Conservation (phyloP, 2,113 vertebrate species). For the Macrotus californicus region DNA sequence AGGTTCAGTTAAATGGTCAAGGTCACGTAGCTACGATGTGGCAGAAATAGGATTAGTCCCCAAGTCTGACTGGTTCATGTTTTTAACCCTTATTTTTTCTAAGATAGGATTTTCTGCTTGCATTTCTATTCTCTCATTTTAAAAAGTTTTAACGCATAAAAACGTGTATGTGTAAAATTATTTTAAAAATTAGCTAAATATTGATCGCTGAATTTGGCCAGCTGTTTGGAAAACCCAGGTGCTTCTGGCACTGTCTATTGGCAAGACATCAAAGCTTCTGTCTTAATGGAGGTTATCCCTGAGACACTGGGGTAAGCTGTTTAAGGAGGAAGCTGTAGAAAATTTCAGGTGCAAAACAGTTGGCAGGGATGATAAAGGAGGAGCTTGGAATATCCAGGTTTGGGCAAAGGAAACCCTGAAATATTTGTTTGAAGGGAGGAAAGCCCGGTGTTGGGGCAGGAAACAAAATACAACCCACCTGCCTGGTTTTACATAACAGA, state of each 20-base stretch:
- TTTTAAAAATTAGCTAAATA: conserved; percentile 52
- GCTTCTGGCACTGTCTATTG: background rate
- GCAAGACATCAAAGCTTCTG: conserved; percentile 2
- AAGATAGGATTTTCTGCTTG: background rate
- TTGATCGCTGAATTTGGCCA: conserved; percentile 28
- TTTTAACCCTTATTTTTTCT: background rate
- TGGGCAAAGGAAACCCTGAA: background rate
- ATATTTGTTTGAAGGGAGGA: background rate
- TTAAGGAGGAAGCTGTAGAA: background rate
- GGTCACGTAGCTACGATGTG: background rate
- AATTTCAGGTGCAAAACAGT: background rate
- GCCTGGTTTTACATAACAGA: background rate
- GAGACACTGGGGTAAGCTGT: background rate
- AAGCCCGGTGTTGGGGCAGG: background rate
- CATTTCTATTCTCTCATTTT: background rate
- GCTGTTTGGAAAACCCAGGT: background rate
- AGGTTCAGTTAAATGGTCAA: background rate
- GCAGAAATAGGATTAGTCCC: background rate
- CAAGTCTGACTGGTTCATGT: background rate
- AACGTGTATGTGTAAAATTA: background rate
- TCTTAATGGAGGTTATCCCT: background rate
- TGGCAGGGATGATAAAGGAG: background rate
- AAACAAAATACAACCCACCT: background rate
- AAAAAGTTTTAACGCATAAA: background rate
- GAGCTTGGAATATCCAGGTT: background rate